Evolutionary conservation across 2,888 invertebrate species (phyloP), one percentile per base, ranked within the genome.

Genomic region (Aspidapion aeneum): DNA sequence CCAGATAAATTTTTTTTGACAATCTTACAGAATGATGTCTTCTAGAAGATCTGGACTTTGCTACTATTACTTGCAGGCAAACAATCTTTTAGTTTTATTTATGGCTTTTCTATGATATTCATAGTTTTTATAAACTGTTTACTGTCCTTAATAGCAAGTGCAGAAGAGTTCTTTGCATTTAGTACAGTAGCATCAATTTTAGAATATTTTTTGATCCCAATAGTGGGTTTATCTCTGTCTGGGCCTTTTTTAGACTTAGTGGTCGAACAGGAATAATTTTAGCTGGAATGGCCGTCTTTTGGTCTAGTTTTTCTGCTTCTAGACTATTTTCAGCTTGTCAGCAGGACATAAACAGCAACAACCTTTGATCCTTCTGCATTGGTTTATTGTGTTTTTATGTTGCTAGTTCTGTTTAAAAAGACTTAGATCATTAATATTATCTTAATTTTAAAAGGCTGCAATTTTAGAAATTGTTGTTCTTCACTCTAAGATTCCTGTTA

Each of bases 261-360:
- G 90, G 89, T 2, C 76, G 85, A 1, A 63, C 88, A 9, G 94
- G 94, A 1, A 83, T 90, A 58, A 78, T 85, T 61, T 73, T 91
- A 49, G 88, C 92, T 2, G 82, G 83, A 1, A 67, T 90, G 50
- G 87, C 90, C 49, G 90, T 94, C 0, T 78, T 91, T 55, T 96
- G 96, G 96, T 94, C 96, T 67, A 91, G 94, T 69, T 78, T 92
- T n/a, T 94, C 96, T 2, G 94, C 96, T 0, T 94, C 96, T 22
- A 89, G 96, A 78, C 83, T 97, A 21, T 96, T 97, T 84, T 92
- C 94, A 51, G 91, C 94, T 0, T n/a, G 0, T 93, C 96, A 80
- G 89, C 96, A 17, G 89, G 90, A 55, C 94, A 96, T 84, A 86
- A 90, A 67, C 90, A 92, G 72, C 95, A 94, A 77, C 90, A 93